Conservation (phyloP, 1,140 invertebrate genomes). For the Drosophila equinoxialis region DNA sequence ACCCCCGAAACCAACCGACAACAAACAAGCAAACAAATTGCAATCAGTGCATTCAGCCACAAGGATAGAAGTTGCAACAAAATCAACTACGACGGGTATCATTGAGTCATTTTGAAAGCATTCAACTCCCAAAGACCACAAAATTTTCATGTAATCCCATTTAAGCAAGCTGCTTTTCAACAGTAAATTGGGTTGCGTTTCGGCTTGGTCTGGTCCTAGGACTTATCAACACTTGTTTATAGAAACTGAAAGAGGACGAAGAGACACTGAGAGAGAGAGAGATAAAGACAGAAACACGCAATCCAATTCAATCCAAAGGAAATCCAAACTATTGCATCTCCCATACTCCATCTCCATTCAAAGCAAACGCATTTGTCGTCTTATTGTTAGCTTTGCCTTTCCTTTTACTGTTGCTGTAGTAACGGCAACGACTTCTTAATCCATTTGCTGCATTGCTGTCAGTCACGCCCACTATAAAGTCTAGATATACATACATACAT, state of each 20-base stretch:
- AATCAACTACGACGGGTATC: constrained; percentile 41
- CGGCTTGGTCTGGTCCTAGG: constrained; percentile 32
- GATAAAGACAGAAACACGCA: constrained; percentile 27
- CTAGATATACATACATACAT: not conserved
- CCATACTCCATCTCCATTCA: constrained; percentile 1
- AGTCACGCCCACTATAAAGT: constrained; percentile 49
- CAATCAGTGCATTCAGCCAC: constrained; percentile 43
- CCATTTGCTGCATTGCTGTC: constrained; percentile 58
- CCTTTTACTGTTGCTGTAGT: constrained; percentile 43
- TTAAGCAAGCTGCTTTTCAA: constrained; percentile 66
- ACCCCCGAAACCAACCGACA: constrained; percentile 5
- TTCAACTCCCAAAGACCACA: constrained; percentile 45
- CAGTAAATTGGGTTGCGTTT: constrained; percentile 39
- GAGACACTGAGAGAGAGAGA: constrained; percentile 17
- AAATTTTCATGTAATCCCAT: constrained; percentile 68
- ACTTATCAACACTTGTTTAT: constrained; percentile 73
- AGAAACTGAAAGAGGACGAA: constrained; percentile 20
- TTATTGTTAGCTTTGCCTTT: constrained; percentile 27
- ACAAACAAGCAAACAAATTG: constrained; percentile 50
- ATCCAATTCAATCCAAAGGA: not conserved
- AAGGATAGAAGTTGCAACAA: constrained; percentile 40
- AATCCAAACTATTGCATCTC: not conserved
- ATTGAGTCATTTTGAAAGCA: constrained; percentile 55
- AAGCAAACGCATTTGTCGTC: constrained; percentile 63
- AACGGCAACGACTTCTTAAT: constrained; percentile 53